Percentiles rank a stretch among this genome's conserved stretches.
Evolutionary conservation across 2,113 vertebrate genomes (phyloP).

Genomic region (Psephotus haematonotus): DNA sequence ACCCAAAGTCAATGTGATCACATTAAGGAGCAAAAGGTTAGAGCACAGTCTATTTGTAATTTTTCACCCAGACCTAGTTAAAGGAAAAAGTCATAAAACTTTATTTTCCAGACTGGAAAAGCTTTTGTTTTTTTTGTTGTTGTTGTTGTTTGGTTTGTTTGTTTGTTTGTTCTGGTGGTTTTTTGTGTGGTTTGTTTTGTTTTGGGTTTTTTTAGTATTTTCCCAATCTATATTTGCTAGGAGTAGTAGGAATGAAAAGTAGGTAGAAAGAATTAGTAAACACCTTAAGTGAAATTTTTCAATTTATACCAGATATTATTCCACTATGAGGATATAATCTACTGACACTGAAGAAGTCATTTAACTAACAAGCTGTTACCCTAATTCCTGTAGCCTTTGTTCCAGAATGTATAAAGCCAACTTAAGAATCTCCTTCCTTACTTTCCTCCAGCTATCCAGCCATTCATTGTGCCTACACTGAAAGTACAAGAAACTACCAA

Average conservation of each 20-base stretch:
- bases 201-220: background rate
- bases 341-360: background rate
- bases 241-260: background rate
- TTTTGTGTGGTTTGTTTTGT: background rate
- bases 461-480: background rate
- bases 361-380: background rate
- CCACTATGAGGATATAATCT: background rate
- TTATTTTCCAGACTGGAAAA: background rate
- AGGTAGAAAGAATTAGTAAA: background rate
- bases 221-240: background rate
- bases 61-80: background rate
- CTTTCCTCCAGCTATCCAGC: background rate
- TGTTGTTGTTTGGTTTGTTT: background rate
- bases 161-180: background rate
- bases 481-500: background rate
- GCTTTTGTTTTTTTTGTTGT: too few relatives aligned
- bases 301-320: background rate
- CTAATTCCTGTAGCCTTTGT: background rate
- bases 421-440: background rate
- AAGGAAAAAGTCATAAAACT: background rate
- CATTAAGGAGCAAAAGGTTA: background rate
- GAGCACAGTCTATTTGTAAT: background rate
- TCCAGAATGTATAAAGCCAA: background rate
- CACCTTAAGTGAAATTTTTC: background rate
- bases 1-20: background rate